These are phyloP conservation scores for Athalia rosae DNA, from an alignment of 2,888 invertebrate genomes.

Conservation along the genomic window DNA sequence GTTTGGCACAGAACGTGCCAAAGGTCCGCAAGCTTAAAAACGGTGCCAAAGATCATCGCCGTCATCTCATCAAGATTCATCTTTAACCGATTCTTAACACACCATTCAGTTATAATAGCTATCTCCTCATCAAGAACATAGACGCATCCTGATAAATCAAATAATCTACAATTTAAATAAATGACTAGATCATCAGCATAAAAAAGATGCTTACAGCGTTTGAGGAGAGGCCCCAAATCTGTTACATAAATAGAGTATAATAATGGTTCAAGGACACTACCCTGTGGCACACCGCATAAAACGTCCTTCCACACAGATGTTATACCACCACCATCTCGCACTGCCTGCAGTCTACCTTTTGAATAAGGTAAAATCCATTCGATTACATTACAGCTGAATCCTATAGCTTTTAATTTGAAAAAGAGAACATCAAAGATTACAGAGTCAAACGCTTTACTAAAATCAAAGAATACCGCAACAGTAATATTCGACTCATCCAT, in stretches of 20 bases:
- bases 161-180: neutral
- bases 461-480: conserved; percentile 5
- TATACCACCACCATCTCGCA: neutral
- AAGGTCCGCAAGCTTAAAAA: neutral
- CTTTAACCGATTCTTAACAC: neutral
- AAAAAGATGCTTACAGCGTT: neutral
- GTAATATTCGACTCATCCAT: neutral
- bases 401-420: neutral
- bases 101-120: neutral
- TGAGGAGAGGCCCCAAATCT: neutral
- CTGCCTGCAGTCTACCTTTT: neutral
- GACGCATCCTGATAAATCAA: neutral
- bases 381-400: neutral
- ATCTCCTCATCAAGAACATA: neutral
- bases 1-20: neutral
- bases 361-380: neutral
- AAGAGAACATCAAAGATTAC: neutral
- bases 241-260: neutral
- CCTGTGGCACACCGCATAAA: neutral
- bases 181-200: neutral
- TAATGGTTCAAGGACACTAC: neutral
- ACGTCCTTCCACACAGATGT: neutral
- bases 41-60: neutral
- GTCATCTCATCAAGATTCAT: neutral
- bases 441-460: conserved; percentile 10